Evolutionary conservation across 2,888 invertebrate species (phyloP), one percentile per base, ranked within the genome.

Genomic region (Drosophila vallismaia): DNA sequence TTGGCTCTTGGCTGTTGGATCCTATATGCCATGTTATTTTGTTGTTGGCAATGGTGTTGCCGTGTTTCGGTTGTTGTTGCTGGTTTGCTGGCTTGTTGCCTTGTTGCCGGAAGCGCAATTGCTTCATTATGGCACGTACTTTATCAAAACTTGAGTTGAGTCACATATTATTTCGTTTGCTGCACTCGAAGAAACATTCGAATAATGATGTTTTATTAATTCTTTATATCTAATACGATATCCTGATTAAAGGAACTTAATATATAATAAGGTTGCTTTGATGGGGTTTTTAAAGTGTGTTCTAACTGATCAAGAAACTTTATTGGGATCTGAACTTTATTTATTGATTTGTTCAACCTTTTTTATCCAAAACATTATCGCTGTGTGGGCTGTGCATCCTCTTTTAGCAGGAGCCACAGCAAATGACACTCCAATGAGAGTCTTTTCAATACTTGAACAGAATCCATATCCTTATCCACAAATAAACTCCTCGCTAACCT

Each of bases 91-190:
- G 19, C 19, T 19, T 19, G 19, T 64, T 76, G 51, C 75, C 67
- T 62, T 71, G 81, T 85, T 89, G 87, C 89, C 88, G 88, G 88
- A 89, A 88, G 89, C 88, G 76, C 87, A 88, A 88, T 89, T 81
- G 89, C 89, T 89, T 89, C 88, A 86, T 89, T 89, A 85, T 86
- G 88, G 89, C 88, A 88, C 89, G 89, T 88, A 89, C 82, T 88
- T 89, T 86, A 89, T 89, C 90, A 89, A 86, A 57, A 89, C 88
- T 82, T 88, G 81, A 12, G 62, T 53, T 69, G 69, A 70, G 69
- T 70, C 69, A 68, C 57, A 51, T 71, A 50, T 54, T 33, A 49
- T 70, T 71, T 53, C 44, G 71, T 71, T 71, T 54, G 62, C 8
- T 71, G 72, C 62, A 62, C 60, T 49, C 26, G 19, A 19, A 29